Evolutionary conservation across 2,113 vertebrate genomes (phyloP).

Genomic region (Hemicordylus capensis): DNA sequence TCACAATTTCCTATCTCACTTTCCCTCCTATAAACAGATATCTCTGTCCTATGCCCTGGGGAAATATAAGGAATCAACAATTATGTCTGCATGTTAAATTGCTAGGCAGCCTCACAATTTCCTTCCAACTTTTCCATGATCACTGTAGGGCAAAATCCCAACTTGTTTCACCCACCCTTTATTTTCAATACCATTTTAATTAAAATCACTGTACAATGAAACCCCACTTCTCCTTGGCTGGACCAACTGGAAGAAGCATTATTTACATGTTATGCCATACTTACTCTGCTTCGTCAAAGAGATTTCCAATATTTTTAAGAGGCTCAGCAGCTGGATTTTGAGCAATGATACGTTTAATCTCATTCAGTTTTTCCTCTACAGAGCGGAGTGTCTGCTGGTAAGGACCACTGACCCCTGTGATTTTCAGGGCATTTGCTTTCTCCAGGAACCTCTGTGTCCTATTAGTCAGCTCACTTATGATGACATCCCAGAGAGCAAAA

Average conservation of each 20-base stretch:
- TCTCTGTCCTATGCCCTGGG: conserved; percentile 44
- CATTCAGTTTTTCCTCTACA: conserved; percentile 83
- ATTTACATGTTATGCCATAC: conserved; percentile 35
- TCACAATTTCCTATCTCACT: conserved; percentile 46
- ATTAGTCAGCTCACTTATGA: conserved; percentile 86
- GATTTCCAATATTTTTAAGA: conserved; percentile 86
- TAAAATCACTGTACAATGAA: fast-evolving
- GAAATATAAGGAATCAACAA: not conserved
- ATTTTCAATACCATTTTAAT: fast-evolving
- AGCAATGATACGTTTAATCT: conserved; percentile 82
- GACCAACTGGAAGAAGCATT: not conserved
- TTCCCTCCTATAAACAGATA: conserved; percentile 50
- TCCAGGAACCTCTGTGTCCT: conserved; percentile 89
- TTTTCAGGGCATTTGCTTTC: conserved; percentile 87
- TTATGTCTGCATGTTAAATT: conserved; percentile 29
- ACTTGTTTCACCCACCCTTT: fast-evolving
- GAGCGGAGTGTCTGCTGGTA: conserved; percentile 84
- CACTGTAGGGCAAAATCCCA: not conserved
- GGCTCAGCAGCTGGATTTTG: conserved; percentile 90
- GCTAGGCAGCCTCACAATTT: not conserved
- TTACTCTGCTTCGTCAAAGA: conserved; percentile 93
- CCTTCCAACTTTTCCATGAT: conserved; percentile 5
- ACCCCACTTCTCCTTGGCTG: not conserved
- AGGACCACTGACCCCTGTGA: conserved; percentile 86
- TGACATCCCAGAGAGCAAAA: conserved; percentile 89